Conservation (phyloP, 2,113 vertebrate species). For the Axis porcinus region DNA sequence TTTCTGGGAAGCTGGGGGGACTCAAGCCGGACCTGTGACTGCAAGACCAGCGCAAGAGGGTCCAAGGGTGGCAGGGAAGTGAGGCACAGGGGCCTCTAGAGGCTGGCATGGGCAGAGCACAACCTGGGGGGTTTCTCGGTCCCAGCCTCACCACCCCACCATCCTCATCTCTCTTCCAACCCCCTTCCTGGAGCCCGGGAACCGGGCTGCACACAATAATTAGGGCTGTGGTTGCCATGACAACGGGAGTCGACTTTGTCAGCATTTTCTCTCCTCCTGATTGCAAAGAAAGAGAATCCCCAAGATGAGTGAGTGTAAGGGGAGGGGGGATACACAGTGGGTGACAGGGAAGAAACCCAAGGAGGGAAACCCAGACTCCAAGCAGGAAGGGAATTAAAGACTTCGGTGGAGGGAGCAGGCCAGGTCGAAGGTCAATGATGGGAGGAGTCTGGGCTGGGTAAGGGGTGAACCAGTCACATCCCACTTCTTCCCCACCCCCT, state of each 20-base stretch:
- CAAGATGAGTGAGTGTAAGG: slow-evolving; percentile 13
- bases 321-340: neutral
- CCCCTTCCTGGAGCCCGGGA: slow-evolving; percentile 37
- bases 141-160: neutral
- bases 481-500: neutral
- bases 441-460: neutral
- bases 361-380: neutral
- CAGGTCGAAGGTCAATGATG: neutral
- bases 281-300: slow-evolving; percentile 66
- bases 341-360: neutral
- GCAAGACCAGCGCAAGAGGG: neutral
- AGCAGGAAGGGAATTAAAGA: neutral
- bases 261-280: slow-evolving; percentile 75
- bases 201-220: slow-evolving; percentile 71
- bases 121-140: neutral
- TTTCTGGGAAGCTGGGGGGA: neutral
- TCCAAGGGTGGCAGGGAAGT: neutral
- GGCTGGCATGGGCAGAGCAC: neutral
- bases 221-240: slow-evolving; percentile 75
- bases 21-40: neutral
- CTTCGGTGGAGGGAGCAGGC: neutral
- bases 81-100: neutral
- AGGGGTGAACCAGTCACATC: neutral
- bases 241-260: slow-evolving; percentile 75
- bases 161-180: slow-evolving; percentile 31